Conservation (phyloP, 2,797 vertebrate genomes). For the Cuniculus paca region DNA sequence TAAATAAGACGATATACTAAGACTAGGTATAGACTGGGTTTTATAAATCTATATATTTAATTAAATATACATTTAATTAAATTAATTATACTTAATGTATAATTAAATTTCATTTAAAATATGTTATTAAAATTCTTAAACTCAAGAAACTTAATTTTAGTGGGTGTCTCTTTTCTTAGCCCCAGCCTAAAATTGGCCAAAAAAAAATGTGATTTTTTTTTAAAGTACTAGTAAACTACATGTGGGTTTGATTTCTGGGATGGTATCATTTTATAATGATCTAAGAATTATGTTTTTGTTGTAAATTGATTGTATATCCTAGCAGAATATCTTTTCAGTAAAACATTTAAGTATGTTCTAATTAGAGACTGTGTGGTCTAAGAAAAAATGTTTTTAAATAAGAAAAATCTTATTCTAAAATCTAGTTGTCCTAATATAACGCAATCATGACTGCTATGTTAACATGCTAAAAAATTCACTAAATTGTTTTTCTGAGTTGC, state of each 20-base stretch:
- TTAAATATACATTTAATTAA: too few species aligned
- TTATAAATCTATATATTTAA: not conserved
- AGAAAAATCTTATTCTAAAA: not conserved
- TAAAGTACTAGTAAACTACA: not conserved
- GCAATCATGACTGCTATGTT: not conserved
- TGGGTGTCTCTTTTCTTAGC: not conserved
- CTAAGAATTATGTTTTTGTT: not conserved
- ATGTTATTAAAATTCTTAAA: not conserved
- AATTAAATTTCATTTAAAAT: not conserved
- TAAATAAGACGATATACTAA: not conserved
- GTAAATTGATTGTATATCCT: not conserved
- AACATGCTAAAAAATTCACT: not conserved
- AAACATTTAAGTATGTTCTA: not conserved
- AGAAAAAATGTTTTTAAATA: not conserved
- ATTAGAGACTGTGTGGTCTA: not conserved
- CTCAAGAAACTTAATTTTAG: not conserved
- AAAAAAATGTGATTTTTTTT: not conserved
- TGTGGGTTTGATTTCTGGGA: not conserved
- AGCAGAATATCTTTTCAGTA: not conserved
- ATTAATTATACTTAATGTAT: not conserved
- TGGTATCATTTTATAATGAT: not conserved
- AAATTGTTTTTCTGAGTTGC: not conserved
- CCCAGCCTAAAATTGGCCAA: not conserved
- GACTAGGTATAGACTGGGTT: not conserved
- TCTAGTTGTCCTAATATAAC: not conserved